These are phyloP conservation scores for Drosophila sucinea DNA, from an alignment of 1,140 invertebrate species.

Conservation along the genomic window DNA sequence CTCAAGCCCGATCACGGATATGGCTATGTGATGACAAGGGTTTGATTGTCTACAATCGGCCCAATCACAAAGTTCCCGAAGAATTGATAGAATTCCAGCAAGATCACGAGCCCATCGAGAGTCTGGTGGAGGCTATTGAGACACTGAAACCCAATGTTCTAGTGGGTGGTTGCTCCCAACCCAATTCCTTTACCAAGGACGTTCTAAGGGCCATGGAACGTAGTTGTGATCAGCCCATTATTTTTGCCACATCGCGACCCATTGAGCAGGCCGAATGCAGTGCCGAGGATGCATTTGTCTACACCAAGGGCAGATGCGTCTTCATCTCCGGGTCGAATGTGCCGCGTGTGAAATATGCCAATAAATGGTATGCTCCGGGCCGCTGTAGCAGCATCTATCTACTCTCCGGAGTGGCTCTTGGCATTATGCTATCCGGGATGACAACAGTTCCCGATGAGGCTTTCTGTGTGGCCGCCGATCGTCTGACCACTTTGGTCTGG, in stretches of 20 bases:
- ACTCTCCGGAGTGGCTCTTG: slow-evolving; percentile 95
- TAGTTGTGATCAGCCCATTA: slow-evolving; percentile 86
- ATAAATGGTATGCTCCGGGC: slow-evolving; percentile 91
- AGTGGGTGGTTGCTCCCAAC: slow-evolving; percentile 93
- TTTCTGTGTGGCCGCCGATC: slow-evolving; percentile 94
- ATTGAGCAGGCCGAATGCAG: slow-evolving; percentile 97
- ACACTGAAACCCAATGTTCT: slow-evolving; percentile 92
- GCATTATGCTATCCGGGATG: slow-evolving; percentile 91
- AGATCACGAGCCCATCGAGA: slow-evolving; percentile 87
- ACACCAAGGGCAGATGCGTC: slow-evolving; percentile 90
- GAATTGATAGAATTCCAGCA: slow-evolving; percentile 92
- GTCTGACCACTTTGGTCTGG: slow-evolving; percentile 92
- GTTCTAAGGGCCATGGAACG: slow-evolving; percentile 92
- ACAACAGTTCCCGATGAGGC: slow-evolving; percentile 93
- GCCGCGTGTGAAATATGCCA: slow-evolving; percentile 89
- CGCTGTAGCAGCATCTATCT: slow-evolving; percentile 98
- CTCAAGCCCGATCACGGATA: slow-evolving; percentile 89
- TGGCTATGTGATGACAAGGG: slow-evolving; percentile 89
- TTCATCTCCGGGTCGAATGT: slow-evolving; percentile 97
- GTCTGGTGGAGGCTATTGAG: slow-evolving; percentile 90
- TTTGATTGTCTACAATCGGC: slow-evolving; percentile 90
- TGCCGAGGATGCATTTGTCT: slow-evolving; percentile 93
- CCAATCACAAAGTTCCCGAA: slow-evolving; percentile 88
- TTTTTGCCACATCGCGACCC: slow-evolving; percentile 98
- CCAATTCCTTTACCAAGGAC: slow-evolving; percentile 92